Evolutionary conservation across 2,797 vertebrate species (phyloP).

Genomic region (Lophius americanus): DNA sequence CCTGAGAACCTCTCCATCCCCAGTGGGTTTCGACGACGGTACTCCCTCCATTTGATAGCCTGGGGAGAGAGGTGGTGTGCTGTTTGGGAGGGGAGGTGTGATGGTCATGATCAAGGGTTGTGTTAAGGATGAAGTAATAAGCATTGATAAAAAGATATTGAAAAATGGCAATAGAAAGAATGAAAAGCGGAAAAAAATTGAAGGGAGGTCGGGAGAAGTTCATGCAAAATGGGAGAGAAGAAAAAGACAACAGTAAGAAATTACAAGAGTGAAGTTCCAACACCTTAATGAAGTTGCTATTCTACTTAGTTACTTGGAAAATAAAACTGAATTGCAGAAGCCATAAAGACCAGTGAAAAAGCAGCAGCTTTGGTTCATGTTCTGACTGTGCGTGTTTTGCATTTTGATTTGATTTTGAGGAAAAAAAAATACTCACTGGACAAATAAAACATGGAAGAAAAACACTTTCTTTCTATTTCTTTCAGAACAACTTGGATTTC

Average conservation of each 20-base stretch:
- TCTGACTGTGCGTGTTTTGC: background rate
- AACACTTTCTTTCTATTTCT: background rate
- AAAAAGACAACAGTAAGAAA: constrained; percentile 48
- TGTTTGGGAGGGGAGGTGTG: constrained; percentile 61
- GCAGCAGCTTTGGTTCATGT: too few relatives aligned
- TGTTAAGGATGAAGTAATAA: constrained; percentile 5
- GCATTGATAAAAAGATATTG: background rate
- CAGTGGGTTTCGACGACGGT: constrained; percentile 92
- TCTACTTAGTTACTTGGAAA: background rate
- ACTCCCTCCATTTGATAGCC: constrained; percentile 97
- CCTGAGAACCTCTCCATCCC: constrained; percentile 82
- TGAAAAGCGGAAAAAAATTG: background rate
- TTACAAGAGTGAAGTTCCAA: constrained; percentile 9
- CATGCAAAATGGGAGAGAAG: constrained; percentile 46
- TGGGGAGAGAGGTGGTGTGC: constrained; percentile 96
- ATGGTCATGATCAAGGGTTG: constrained; percentile 23
- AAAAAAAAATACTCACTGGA: background rate
- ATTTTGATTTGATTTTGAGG: background rate
- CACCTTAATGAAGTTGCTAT: background rate
- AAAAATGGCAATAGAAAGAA: background rate
- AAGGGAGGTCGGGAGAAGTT: constrained; percentile 9
- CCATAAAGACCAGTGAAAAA: background rate
- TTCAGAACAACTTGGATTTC: rapidly evolving
- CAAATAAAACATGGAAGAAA: background rate
- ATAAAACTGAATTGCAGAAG: background rate